Conservation (phyloP, 2,797 vertebrate genomes). For the Micromesistius poutassou region DNA sequence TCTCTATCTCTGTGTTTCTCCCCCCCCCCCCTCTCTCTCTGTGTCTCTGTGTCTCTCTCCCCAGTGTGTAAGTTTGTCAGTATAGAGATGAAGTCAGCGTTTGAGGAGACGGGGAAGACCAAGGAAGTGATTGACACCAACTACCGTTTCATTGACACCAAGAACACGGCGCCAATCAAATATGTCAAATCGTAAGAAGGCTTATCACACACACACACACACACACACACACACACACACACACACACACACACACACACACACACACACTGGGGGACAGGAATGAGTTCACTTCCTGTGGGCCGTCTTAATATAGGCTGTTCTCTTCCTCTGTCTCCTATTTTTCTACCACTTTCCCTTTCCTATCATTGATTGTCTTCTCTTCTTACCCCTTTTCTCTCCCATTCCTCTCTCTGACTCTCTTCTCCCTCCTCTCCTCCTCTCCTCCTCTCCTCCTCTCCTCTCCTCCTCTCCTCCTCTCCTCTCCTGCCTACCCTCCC, state of each 20-base stretch:
- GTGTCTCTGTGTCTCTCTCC: neutral
- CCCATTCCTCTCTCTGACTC: neutral
- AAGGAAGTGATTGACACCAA: slow-evolving; percentile 90
- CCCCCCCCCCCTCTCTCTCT: neutral
- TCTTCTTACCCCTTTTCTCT: neutral
- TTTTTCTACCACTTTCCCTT: neutral
- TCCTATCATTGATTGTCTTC: neutral
- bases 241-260: no score
- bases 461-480: no score
- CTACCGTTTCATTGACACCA: slow-evolving; percentile 87
- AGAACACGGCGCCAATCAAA: slow-evolving; percentile 83
- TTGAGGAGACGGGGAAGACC: slow-evolving; percentile 91
- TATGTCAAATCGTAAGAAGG: slow-evolving; percentile 93
- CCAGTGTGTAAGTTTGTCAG: slow-evolving; percentile 94
- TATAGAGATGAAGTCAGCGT: slow-evolving; percentile 91
- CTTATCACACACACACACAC: neutral
- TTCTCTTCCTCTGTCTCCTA: no score
- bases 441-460: neutral
- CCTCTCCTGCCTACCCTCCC: no score
- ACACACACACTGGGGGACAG: slow-evolving; percentile 39
- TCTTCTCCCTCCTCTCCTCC: neutral
- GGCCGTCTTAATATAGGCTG: slow-evolving; percentile 33
- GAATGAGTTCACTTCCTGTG: slow-evolving; percentile 46
- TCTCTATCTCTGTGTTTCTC: neutral
- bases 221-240: neutral